Conservation (phyloP, 2,888 invertebrate species). For the Machimus atricapillus region DNA sequence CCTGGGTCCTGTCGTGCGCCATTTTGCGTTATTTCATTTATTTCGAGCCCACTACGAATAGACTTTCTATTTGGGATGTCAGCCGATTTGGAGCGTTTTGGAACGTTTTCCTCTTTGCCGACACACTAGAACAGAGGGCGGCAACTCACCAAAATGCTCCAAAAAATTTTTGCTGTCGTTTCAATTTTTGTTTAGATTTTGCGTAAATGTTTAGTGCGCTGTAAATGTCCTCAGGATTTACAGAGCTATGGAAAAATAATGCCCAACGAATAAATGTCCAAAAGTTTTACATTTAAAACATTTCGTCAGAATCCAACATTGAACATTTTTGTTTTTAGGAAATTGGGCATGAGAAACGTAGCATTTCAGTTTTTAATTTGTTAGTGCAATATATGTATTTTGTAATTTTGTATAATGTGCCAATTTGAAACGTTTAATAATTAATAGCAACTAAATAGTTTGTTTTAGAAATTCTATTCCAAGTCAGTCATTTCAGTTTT, state of each 20-base stretch:
- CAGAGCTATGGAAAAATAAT: not conserved
- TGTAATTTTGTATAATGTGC: too few species aligned
- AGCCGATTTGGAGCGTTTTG: not conserved
- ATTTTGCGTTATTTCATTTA: slow-evolving; percentile 21
- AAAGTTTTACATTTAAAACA: not conserved
- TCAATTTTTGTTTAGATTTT: not conserved
- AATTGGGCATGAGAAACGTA: too few species aligned
- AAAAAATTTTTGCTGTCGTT: not conserved
- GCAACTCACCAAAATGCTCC: not conserved
- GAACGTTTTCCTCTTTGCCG: not conserved
- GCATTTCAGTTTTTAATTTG: too few species aligned
- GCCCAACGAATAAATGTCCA: not conserved
- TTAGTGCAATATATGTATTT: too few species aligned
- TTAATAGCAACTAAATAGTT: too few species aligned
- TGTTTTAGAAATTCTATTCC: too few species aligned
- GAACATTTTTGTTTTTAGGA: too few species aligned
- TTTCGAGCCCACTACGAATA: not conserved
- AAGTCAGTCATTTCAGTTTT: too few species aligned
- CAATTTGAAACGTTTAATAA: too few species aligned
- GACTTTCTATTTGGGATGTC: not conserved
- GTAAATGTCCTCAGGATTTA: not conserved
- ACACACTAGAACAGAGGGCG: not conserved
- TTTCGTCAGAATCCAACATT: too few species aligned
- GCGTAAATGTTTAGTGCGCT: not conserved
- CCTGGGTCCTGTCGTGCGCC: not conserved